A percentile compares a stretch with the other conserved stretches of the same genome.
These are phyloP conservation scores for Drosophila ohnishii DNA, from an alignment of 1,140 invertebrate genomes.

Conservation along the genomic window DNA sequence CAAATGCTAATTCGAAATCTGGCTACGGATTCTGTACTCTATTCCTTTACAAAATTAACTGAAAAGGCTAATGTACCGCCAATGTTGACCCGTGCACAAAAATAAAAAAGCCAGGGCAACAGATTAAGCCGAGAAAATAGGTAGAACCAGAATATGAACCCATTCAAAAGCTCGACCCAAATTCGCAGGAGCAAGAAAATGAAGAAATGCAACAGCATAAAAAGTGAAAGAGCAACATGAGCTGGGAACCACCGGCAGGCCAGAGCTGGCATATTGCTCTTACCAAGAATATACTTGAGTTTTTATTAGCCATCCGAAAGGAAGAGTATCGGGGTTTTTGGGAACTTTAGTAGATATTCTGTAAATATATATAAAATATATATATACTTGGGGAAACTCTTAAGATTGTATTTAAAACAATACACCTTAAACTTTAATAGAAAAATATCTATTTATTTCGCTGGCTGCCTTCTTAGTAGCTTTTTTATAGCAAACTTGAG, in stretches of 20 bases:
- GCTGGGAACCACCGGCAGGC: conserved; percentile 12
- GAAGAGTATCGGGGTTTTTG: conserved; percentile 12
- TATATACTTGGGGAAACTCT: not conserved
- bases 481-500: not conserved
- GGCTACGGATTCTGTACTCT: not conserved
- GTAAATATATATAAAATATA: not conserved
- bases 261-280: conserved; percentile 18
- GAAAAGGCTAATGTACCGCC: conserved; percentile 50
- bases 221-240: conserved; percentile 37
- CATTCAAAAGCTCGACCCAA: conserved; percentile 41
- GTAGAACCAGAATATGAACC: conserved; percentile 33
- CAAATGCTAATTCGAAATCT: conserved; percentile 25
- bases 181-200: conserved; percentile 46
- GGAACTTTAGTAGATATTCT: not conserved
- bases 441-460: too few relatives aligned
- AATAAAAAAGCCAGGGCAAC: conserved; percentile 21
- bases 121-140: conserved; percentile 17
- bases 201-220: conserved; percentile 65
- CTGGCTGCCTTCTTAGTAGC: not conserved
- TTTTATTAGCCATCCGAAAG: not conserved
- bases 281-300: conserved; percentile 35
- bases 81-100: conserved; percentile 45
- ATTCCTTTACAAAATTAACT: conserved; percentile 48
- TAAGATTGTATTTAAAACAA: not conserved
- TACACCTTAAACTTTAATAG: not conserved